A percentile compares a stretch with the other conserved stretches of the same genome.
phyloP scores from a whole-genome alignment of 2,888 invertebrate species.

The Heteropelma amictum region DNA sequence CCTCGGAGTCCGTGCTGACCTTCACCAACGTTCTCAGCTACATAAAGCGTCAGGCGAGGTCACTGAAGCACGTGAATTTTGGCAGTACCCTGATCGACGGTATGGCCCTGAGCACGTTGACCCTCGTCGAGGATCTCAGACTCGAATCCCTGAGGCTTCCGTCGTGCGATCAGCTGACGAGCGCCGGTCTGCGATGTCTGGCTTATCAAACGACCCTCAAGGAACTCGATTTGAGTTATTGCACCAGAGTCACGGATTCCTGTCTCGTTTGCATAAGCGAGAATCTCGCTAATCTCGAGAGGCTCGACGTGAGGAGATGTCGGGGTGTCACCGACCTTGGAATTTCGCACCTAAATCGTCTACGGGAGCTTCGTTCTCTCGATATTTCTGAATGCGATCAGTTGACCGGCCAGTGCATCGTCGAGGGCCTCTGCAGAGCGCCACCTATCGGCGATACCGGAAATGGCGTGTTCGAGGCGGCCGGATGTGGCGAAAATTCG shows the following conservation, averaged over 20 bases:
- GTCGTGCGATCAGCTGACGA: constrained; percentile 83
- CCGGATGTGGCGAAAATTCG: no score
- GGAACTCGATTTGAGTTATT: constrained; percentile 83
- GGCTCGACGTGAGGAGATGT: constrained; percentile 83
- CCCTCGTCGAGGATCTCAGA: constrained; percentile 79
- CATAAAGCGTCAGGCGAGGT: constrained; percentile 79
- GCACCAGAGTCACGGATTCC: constrained; percentile 83
- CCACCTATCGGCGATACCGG: not conserved
- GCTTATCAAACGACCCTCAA: constrained; percentile 81
- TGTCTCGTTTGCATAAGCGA: constrained; percentile 82
- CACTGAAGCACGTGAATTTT: constrained; percentile 82
- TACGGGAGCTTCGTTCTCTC: constrained; percentile 80
- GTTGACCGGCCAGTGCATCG: constrained; percentile 82
- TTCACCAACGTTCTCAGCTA: constrained; percentile 83
- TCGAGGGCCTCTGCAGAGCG: constrained; percentile 80
- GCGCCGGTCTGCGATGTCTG: constrained; percentile 80
- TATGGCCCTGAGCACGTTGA: constrained; percentile 80
- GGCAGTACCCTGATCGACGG: constrained; percentile 85
- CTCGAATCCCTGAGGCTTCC: constrained; percentile 80
- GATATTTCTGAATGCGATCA: constrained; percentile 85
- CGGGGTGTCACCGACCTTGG: constrained; percentile 83
- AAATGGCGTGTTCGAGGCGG: not conserved
- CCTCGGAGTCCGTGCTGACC: constrained; percentile 85
- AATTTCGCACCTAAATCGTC: constrained; percentile 79
- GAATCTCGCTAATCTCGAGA: constrained; percentile 80